Conservation (phyloP, 2,113 vertebrate species). For the Dermatemys mawii region DNA sequence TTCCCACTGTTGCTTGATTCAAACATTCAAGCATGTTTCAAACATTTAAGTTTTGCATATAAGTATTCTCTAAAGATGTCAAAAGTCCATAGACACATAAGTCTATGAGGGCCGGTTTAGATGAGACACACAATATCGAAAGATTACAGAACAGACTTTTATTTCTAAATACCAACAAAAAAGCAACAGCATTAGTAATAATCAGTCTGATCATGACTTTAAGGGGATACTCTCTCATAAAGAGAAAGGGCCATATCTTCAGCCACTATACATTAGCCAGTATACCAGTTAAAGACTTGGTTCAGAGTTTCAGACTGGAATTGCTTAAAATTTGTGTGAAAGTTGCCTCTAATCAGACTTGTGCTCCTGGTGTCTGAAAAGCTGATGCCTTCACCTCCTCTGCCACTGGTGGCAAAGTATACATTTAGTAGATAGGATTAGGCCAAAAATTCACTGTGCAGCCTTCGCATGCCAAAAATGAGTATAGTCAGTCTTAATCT, state of each 20-base stretch:
- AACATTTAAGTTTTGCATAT: neutral
- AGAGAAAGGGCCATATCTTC: neutral
- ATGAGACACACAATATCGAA: neutral
- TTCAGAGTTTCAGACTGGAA: neutral
- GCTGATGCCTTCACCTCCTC: neutral
- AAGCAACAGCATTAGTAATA: neutral
- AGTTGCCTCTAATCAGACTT: neutral
- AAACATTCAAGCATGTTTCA: constrained; percentile 8
- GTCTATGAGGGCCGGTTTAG: neutral
- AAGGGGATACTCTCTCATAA: neutral
- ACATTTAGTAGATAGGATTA: neutral
- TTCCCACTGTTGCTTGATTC: constrained; percentile 12
- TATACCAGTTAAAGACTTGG: neutral
- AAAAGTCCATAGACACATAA: neutral
- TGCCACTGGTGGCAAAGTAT: neutral
- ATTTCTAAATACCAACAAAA: neutral
- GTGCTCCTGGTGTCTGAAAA: neutral
- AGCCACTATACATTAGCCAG: neutral
- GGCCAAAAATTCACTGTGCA: neutral
- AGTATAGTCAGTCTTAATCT: neutral
- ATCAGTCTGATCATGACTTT: neutral
- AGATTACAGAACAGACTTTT: neutral
- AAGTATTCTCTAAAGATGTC: constrained; percentile 17
- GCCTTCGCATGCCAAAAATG: neutral
- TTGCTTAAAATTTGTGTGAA: neutral